Base-by-base conservation (phyloP, 2,113 vertebrate species). In the Pseudorhombus dupliciocellatus region DNA sequence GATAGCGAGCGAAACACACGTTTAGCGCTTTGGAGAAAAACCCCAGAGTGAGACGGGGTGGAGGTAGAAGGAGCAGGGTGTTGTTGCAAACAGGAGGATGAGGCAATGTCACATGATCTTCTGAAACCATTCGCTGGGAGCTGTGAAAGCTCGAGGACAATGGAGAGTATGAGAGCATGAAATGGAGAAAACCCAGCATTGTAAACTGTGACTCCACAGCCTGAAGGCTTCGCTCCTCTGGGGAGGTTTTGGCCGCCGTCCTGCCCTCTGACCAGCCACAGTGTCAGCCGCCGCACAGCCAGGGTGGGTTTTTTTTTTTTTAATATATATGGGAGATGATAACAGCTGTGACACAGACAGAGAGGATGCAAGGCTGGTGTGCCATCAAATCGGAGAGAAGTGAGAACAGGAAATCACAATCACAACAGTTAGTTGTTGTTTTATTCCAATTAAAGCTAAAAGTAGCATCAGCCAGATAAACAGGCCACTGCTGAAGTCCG, bases 101-200 rank as follows among this genome's bases (percentile, higher is more conserved):
- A 90, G 84, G 84, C 82, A 85, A 88, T 83, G 79, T 83, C 78
- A 85, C 80, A 74, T 81, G 85, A 84, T 77, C 54, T 68, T 54
- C 64, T 74, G 70, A 83, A 86, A 67, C 44, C 44, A 15, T 50
- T 8, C 26, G 60, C 75, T 84, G 68, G 75, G 74, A 77, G 79
- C 75, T 73, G 75, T 81, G 75, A 71, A 81, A 66, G 76, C 78
- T 75, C 4, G 40, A 65, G 85, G 81, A 86, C 85, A 87, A 83
- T 80, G 79, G 64, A 84, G 87, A 80, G 77, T 81, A 76, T 75
- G 85, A 87, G 83, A 84, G 83, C 79, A 89, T 86, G 74, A 78
- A 81, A 83, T 86, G 85, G 81, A 87, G 85, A 86, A 70, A 81
- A 75, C 79, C 80, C 84, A 81, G 75, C 74, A 67, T 84, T 83